phyloP scores from a whole-genome alignment of 1,140 invertebrate genomes.

The Zophobas morio region DNA sequence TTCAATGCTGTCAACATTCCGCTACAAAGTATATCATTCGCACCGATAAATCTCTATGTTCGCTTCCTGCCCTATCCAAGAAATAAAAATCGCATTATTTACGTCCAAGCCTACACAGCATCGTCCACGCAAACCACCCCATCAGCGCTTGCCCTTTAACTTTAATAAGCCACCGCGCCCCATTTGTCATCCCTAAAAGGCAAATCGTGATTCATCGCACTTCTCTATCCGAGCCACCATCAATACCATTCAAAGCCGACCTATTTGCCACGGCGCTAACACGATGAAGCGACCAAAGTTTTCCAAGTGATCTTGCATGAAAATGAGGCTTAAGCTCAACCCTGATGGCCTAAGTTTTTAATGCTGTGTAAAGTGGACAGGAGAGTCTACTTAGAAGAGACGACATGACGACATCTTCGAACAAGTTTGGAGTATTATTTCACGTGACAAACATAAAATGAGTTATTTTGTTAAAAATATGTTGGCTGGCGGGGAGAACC shows the following conservation, averaged over 20 bases:
- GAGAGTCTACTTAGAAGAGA: constrained; percentile 21
- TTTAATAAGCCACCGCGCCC: background rate
- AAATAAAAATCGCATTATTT: too few species aligned
- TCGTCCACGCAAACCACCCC: too few species aligned
- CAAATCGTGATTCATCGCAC: constrained; percentile 10
- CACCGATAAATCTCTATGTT: too few species aligned
- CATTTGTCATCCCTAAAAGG: constrained; percentile 21
- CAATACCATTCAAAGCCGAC: constrained; percentile 14
- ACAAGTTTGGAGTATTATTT: background rate
- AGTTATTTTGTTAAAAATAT: background rate
- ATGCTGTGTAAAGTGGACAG: constrained; percentile 28
- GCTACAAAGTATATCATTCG: too few species aligned
- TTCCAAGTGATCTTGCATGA: constrained; percentile 25
- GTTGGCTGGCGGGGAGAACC: background rate
- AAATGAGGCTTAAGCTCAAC: constrained; percentile 13
- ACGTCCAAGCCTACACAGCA: too few species aligned
- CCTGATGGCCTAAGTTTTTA: constrained; percentile 21
- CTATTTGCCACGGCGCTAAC: background rate
- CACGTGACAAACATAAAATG: constrained; percentile 20
- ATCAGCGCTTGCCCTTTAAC: background rate
- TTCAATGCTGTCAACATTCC: too few species aligned
- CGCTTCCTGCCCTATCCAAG: too few species aligned
- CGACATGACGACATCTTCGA: background rate
- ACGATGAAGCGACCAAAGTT: constrained; percentile 2
- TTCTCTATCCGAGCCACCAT: constrained; percentile 14